Conservation (phyloP, 2,888 invertebrate species). For the Ischnus inquisitorius region DNA sequence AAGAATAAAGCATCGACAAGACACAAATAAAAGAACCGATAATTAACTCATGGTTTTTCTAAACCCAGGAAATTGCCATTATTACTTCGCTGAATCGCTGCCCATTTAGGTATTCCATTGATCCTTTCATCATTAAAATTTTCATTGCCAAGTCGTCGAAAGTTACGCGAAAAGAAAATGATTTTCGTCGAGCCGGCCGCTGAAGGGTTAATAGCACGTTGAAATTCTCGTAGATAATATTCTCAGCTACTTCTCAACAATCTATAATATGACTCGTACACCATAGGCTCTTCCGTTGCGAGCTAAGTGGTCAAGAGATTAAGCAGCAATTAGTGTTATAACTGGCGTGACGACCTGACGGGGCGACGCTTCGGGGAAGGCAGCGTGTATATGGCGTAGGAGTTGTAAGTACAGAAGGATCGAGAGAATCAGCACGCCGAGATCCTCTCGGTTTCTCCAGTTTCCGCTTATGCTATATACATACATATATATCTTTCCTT, state of each 20-base stretch:
- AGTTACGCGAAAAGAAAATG: too few species aligned
- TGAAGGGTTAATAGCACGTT: neutral
- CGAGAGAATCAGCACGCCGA: slow-evolving; percentile 18
- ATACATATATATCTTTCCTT: neutral
- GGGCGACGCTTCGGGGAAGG: slow-evolving; percentile 1
- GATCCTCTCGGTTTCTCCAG: slow-evolving; percentile 56
- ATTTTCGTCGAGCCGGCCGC: neutral
- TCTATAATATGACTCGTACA: too few species aligned
- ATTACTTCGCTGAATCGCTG: too few species aligned
- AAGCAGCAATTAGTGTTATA: slow-evolving; percentile 54
- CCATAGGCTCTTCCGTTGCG: slow-evolving; percentile 35
- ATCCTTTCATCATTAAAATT: too few species aligned
- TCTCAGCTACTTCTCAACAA: too few species aligned
- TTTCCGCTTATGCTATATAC: neutral
- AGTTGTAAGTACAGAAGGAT: slow-evolving; percentile 30
- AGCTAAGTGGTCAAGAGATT: slow-evolving; percentile 47
- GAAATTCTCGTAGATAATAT: neutral
- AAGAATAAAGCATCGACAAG: too few species aligned
- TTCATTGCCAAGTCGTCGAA: too few species aligned
- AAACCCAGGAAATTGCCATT: too few species aligned
- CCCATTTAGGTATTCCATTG: too few species aligned
- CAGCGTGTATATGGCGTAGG: neutral
- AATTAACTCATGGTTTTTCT: too few species aligned
- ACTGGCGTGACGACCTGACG: slow-evolving; percentile 41
- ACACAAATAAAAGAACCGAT: too few species aligned